Evolutionary conservation across 2,797 vertebrate genomes (phyloP), one percentile per base, ranked within the genome.

Genomic region (Ispidina lecontei): DNA sequence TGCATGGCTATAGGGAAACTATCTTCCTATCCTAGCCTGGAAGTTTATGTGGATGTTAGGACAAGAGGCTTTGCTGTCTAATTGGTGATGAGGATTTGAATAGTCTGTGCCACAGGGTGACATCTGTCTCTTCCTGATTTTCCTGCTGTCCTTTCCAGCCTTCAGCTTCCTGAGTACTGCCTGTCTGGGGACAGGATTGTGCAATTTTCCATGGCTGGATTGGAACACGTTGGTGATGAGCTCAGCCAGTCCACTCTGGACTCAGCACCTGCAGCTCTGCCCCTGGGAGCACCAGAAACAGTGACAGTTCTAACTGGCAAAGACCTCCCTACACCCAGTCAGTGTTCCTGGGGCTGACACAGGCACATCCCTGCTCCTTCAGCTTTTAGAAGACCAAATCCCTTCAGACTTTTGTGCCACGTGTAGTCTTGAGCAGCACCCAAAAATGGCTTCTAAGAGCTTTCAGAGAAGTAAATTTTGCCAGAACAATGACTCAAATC

Each of bases 401-500:
- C 49, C 16, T 70, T 47, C 33, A 43, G 43, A 10, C 6, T 63
- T 55, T 28, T 84, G 7, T 86, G 43, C 33, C 17, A 2, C 5
- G 6, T 13, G 16, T 55, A 7, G 6, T 54, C n/a, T 58, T 44
- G 31, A 62, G 23, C 2, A 44, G 12, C 33, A 59, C 17, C 25
- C 77, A 51, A 58, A 76, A 62, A 74, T 19, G 41, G 9, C 44
- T 73, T 77, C n/a, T 63, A 25, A 74, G 74, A 84, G 91, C 77
- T 90, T 73, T 86, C 52, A 84, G 74, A 56, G 59, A 75, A 80
- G 68, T 60, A 84, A 56, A 78, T 93, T 91, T 83, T 90, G 52
- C 76, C 63, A 73, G 85, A 64, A 91, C 67, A 84, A 56, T 88
- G 79, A 91, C 59, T 91, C 83, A 86, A 93, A 90, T 49, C 81